These are phyloP conservation scores for Argyresthia albistria DNA, from an alignment of 2,888 invertebrate species.

Conservation along the genomic window DNA sequence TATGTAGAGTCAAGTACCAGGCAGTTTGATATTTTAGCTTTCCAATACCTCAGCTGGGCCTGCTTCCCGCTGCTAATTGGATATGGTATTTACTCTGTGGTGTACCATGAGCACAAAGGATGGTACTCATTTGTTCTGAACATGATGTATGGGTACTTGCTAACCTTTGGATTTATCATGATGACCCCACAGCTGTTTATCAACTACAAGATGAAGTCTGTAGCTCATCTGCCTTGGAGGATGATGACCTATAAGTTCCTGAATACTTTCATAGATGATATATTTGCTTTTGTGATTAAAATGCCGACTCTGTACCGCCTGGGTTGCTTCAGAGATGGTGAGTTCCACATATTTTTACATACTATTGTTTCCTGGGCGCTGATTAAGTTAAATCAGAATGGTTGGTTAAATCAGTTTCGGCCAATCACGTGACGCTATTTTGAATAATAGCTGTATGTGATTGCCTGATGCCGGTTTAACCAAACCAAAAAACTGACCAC, in stretches of 20 bases:
- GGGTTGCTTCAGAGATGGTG: constrained; percentile 97
- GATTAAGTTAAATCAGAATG: no score
- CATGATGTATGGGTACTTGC: constrained; percentile 97
- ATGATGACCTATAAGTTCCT: constrained; percentile 99
- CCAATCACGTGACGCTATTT: no score
- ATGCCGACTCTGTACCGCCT: constrained; percentile 99
- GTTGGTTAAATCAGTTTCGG: no score
- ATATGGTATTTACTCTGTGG: constrained; percentile 95
- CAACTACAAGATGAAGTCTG: constrained; percentile 99
- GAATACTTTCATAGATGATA: constrained; percentile 99
- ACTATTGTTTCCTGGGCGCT: no score
- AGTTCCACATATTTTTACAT: constrained; percentile 17
- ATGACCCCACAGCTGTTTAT: constrained; percentile 99
- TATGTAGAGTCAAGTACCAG: constrained; percentile 96
- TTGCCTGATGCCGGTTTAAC: no score
- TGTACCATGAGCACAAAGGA: constrained; percentile 97
- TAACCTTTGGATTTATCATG: constrained; percentile 99
- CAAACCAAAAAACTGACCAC: no score
- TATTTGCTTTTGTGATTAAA: constrained; percentile 99
- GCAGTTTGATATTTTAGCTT: constrained; percentile 95
- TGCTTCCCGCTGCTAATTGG: constrained; percentile 93
- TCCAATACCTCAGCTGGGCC: constrained; percentile 96
- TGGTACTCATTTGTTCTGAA: constrained; percentile 99
- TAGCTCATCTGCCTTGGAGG: constrained; percentile 99
- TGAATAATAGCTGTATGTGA: no score